phyloP scores from a whole-genome alignment of 2,888 invertebrate genomes.

The Drosophila nr. medialis region DNA sequence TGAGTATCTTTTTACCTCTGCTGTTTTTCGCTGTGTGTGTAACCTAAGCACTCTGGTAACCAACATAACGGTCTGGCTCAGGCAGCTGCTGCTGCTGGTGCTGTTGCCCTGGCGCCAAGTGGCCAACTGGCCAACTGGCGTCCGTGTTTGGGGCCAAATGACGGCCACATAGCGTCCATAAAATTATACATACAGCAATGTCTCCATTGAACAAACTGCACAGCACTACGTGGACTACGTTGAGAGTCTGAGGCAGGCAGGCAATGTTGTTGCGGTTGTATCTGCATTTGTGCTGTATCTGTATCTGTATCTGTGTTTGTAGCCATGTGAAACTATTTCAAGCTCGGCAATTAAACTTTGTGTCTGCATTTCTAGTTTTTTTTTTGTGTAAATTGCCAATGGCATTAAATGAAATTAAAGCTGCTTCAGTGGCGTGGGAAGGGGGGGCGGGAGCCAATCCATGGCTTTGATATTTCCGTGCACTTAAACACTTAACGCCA shows the following conservation, averaged over 20 bases:
- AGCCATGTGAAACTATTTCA: slow-evolving; percentile 59
- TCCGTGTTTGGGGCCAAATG: slow-evolving; percentile 51
- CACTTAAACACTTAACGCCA: slow-evolving; percentile 79
- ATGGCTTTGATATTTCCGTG: slow-evolving; percentile 75
- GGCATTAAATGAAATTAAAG: slow-evolving; percentile 73
- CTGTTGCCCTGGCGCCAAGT: slow-evolving; percentile 47
- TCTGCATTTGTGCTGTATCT: slow-evolving; percentile 34
- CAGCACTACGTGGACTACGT: slow-evolving; percentile 20
- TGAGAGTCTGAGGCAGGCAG: slow-evolving; percentile 4
- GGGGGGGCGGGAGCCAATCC: slow-evolving; percentile 59
- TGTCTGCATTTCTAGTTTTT: slow-evolving; percentile 54
- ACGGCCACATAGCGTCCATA: slow-evolving; percentile 72
- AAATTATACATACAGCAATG: slow-evolving; percentile 68
- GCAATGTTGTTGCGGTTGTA: slow-evolving; percentile 53
- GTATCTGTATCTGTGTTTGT: slow-evolving; percentile 31
- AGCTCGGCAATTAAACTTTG: slow-evolving; percentile 76
- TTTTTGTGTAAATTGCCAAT: slow-evolving; percentile 59
- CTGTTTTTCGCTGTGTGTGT: slow-evolving; percentile 13
- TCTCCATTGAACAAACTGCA: slow-evolving; percentile 64
- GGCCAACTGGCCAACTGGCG: slow-evolving; percentile 24
- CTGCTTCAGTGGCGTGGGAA: neutral
- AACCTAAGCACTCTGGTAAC: slow-evolving; percentile 50
- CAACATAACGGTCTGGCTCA: slow-evolving; percentile 43
- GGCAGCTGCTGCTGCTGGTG: slow-evolving; percentile 15
- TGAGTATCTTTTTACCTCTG: slow-evolving; percentile 16